phyloP scores from a whole-genome alignment of 2,113 vertebrate species.

The Illadopsis cleaveri region DNA sequence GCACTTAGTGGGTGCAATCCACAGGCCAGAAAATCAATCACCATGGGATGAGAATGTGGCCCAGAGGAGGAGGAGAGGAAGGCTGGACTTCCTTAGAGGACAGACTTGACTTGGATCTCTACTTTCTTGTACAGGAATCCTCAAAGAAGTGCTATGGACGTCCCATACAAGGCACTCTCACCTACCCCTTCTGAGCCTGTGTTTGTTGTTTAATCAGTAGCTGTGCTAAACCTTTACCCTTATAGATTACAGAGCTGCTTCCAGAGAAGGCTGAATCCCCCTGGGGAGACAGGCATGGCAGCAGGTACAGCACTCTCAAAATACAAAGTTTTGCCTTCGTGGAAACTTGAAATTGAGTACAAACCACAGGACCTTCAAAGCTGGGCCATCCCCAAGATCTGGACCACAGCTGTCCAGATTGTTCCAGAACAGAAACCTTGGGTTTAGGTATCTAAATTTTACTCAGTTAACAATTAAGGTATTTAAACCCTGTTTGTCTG shows the following conservation, averaged over 20 bases:
- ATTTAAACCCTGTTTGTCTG: neutral
- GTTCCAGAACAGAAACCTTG: neutral
- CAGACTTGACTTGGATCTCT: neutral
- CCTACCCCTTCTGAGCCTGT: neutral
- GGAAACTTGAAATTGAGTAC: neutral
- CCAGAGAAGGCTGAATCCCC: neutral
- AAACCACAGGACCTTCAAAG: neutral
- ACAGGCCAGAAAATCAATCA: neutral
- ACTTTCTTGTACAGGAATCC: neutral
- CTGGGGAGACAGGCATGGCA: neutral
- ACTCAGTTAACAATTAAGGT: neutral
- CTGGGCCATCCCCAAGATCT: neutral
- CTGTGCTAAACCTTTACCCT: neutral
- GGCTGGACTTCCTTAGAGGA: neutral
- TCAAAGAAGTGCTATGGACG: neutral
- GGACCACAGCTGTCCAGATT: neutral
- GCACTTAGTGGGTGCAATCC: neutral
- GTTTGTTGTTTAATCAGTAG: rapidly evolving
- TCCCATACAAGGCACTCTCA: neutral
- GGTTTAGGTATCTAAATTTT: neutral
- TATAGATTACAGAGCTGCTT: neutral
- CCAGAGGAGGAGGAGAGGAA: neutral
- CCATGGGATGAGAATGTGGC: neutral
- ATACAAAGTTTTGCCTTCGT: neutral
- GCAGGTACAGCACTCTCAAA: neutral